These are phyloP conservation scores for Plecotus auritus DNA, from an alignment of 2,113 vertebrate species.

Conservation along the genomic window DNA sequence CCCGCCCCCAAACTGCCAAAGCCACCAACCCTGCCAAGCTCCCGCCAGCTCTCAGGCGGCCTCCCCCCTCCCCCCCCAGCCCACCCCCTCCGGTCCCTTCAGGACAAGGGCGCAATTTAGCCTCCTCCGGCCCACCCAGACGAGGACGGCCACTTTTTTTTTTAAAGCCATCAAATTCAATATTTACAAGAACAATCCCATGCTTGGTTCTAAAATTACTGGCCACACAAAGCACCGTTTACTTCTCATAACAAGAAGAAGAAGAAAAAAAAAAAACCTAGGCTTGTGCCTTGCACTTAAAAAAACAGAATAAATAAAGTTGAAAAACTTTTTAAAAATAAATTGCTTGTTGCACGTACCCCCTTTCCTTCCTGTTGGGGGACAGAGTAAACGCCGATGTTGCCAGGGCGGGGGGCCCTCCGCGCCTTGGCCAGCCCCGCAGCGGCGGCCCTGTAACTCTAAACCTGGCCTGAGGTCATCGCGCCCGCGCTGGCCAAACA, in stretches of 20 bases:
- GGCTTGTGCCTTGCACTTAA: neutral
- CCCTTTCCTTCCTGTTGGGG: neutral
- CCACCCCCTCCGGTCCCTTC: fast-evolving
- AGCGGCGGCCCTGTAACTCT: conserved; percentile 81
- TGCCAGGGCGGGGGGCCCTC: neutral
- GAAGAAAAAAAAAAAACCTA: neutral
- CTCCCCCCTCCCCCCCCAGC: too few relatives aligned
- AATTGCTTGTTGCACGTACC: neutral
- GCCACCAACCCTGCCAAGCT: neutral
- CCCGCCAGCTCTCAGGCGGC: neutral
- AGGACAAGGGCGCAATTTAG: neutral
- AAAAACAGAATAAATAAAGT: neutral
- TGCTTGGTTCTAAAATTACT: conserved; percentile 43
- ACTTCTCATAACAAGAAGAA: neutral
- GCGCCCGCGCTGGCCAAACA: conserved; percentile 77
- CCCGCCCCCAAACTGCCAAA: neutral
- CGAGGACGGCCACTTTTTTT: neutral
- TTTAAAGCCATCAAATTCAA: conserved; percentile 25
- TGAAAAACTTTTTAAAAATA: neutral
- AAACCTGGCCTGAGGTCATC: conserved; percentile 81
- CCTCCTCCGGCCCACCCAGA: conserved; percentile 47
- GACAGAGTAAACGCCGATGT: neutral
- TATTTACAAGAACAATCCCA: conserved; percentile 67
- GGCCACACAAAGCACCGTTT: neutral
- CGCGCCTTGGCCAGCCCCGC: neutral